A percentile compares a stretch with the other conserved stretches of the same genome.
Evolutionary conservation across 2,888 invertebrate genomes (phyloP).

Genomic region (Pocota personata): DNA sequence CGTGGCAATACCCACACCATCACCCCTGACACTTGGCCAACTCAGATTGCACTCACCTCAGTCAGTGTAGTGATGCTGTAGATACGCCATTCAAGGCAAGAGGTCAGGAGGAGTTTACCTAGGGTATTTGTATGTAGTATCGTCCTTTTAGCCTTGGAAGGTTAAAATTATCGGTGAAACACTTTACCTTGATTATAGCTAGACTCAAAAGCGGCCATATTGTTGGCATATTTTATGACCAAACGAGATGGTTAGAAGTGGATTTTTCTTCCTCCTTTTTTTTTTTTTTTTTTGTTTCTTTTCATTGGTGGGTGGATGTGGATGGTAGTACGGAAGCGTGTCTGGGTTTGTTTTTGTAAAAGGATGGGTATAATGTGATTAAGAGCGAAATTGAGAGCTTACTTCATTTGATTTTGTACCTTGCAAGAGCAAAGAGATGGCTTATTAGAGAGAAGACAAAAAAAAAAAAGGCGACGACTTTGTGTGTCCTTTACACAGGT

Average conservation of each 20-base stretch:
- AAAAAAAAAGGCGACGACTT: background rate
- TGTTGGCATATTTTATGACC: conserved; percentile 51
- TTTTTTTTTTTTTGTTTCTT: background rate
- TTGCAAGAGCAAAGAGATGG: background rate
- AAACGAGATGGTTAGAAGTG: conserved; percentile 28
- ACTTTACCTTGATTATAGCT: conserved; percentile 72
- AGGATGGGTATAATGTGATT: conserved; percentile 61
- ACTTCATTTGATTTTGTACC: conserved; percentile 58
- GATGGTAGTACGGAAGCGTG: background rate
- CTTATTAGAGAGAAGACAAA: background rate
- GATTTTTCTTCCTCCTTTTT: conserved; percentile 10
- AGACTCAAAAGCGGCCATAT: conserved; percentile 58
- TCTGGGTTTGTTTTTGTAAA: conserved; percentile 29
- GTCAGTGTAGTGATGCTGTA: conserved; percentile 12
- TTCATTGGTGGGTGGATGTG: background rate
- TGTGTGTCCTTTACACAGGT: background rate
- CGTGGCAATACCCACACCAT: conserved; percentile 7
- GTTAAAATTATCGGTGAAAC: conserved; percentile 71
- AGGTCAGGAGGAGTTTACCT: conserved; percentile 44
- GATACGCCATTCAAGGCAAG: conserved; percentile 62
- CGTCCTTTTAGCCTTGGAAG: conserved; percentile 54
- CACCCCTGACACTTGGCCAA: conserved; percentile 4
- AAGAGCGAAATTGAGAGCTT: conserved; percentile 67
- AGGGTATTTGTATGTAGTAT: conserved; percentile 24
- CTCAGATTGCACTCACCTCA: conserved; percentile 61